Evolutionary conservation across 2,888 invertebrate genomes (phyloP), one percentile per base, ranked within the genome.

Genomic region (Tridacna gigas): DNA sequence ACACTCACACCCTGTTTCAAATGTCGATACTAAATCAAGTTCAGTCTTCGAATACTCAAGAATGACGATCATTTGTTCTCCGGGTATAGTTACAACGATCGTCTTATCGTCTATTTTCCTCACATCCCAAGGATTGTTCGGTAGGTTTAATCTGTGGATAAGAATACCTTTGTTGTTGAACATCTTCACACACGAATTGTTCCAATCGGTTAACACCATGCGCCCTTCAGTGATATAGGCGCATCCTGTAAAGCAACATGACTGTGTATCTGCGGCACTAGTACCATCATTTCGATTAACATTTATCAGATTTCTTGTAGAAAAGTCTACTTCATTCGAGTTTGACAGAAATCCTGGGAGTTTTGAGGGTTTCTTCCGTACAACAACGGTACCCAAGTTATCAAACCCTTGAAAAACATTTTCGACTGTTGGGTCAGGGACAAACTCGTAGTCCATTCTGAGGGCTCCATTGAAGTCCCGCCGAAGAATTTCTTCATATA

Each of bases 401-500:
- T 47, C 67, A n/a, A 88, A 26, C 13, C 60, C 71, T 9, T 65
- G 47, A 56, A 84, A 79, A 2, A 86, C 45, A 22, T 65, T 60
- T n/a, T 88, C 86, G 25, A 78, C 80, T 45, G 66, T 48, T 0
- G 82, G 79, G 25, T 88, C 82, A 9, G 81, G 86, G 4, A 78
- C 67, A 22, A 84, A 82, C 61, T 86, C 88, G 74, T 88, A 88
- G 26, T 84, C 83, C 26, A 86, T 61, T n/a, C 88, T 37, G 0
- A 79, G 80, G 0, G 86, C 71, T 11, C 78, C 78, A 47, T 84
- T 82, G 74, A 88, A 86, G 61, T 88, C 85, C 1, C 82, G 77
- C 20, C 88, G 80, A 0, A 88, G 71, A 66, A 88, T 88, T 73
- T 88, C 88, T 63, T 88, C 86, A 60, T 88, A 88, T 1, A 88